Percentiles rank a stretch among this genome's conserved stretches.
Evolutionary conservation across 1,140 invertebrate species (phyloP).

Genomic region (Cataglyphis hispanica): DNA sequence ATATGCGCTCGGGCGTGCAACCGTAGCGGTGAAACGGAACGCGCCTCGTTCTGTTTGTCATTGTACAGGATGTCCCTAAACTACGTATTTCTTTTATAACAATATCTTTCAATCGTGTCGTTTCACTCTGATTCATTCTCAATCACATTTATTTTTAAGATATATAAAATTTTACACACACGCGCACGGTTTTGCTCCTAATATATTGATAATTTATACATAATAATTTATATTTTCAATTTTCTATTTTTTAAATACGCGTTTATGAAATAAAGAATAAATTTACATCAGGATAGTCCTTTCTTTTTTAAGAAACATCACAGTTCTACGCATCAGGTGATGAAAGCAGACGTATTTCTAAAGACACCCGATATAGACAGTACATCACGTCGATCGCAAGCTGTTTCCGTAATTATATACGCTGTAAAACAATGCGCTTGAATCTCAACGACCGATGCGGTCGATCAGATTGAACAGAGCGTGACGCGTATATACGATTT

Average conservation of each 20-base stretch:
- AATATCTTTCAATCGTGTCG: not conserved
- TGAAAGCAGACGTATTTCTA: too few relatives aligned
- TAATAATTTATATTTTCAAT: not conserved
- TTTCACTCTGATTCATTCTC: not conserved
- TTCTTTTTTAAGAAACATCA: too few relatives aligned
- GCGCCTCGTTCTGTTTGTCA: not conserved
- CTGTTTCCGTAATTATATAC: conserved; percentile 30
- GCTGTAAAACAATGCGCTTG: conserved; percentile 42
- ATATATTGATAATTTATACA: not conserved
- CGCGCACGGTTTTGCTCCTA: not conserved
- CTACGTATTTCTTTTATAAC: not conserved
- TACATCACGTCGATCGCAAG: not conserved
- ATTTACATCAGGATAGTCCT: too few relatives aligned
- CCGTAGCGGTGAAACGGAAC: conserved; percentile 40
- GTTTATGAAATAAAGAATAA: too few relatives aligned
- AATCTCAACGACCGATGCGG: conserved; percentile 30
- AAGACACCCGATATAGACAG: too few relatives aligned
- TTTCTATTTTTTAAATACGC: not conserved
- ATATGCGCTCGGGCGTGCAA: conserved; percentile 52
- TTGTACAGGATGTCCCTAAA: conserved; percentile 3
- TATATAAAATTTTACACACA: not conserved
- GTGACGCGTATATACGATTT: conserved; percentile 45
- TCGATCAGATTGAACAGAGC: conserved; percentile 49
- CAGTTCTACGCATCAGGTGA: too few relatives aligned
- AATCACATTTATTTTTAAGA: not conserved